A percentile compares a stretch with the other conserved stretches of the same genome.
Evolutionary conservation across 1,140 invertebrate species (phyloP).

Genomic region (Magallana gigas): DNA sequence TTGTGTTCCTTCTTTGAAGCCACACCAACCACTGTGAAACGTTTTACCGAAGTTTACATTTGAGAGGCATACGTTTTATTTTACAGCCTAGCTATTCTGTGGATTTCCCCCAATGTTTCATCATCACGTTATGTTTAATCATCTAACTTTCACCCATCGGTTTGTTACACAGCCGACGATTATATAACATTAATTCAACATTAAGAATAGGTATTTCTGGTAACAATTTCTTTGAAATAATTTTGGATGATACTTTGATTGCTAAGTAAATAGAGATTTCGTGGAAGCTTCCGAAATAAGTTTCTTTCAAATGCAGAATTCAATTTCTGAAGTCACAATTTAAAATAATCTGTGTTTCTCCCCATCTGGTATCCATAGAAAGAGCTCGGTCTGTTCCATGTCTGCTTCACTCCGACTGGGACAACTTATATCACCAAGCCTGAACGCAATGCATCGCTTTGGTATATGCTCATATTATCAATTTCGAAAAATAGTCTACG

Average conservation of each 20-base stretch:
- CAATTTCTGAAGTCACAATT: constrained; percentile 25
- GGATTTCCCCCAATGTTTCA: not conserved
- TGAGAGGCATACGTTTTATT: constrained; percentile 30
- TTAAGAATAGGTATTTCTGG: not conserved
- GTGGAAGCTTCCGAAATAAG: not conserved
- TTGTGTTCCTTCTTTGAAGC: constrained; percentile 22
- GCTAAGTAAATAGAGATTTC: constrained; percentile 21
- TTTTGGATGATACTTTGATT: constrained; percentile 22
- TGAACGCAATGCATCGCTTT: not conserved
- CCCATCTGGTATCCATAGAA: constrained; percentile 6
- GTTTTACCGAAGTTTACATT: constrained; percentile 30
- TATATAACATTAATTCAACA: constrained; percentile 28
- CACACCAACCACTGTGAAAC: constrained; percentile 23
- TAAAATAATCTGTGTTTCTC: not conserved
- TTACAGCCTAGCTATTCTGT: not conserved
- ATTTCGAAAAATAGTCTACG: not conserved
- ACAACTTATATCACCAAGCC: not conserved
- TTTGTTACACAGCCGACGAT: constrained; percentile 6
- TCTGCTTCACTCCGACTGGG: not conserved
- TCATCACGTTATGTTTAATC: constrained; percentile 25
- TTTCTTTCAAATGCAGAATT: constrained; percentile 32
- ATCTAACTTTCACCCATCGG: not conserved
- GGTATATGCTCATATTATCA: not conserved
- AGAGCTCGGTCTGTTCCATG: not conserved
- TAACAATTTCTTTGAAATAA: constrained; percentile 34